Evolutionary conservation across 92 coral and sea anemone genomes (phyloP).

Genomic region (Pocillopora grandis): DNA sequence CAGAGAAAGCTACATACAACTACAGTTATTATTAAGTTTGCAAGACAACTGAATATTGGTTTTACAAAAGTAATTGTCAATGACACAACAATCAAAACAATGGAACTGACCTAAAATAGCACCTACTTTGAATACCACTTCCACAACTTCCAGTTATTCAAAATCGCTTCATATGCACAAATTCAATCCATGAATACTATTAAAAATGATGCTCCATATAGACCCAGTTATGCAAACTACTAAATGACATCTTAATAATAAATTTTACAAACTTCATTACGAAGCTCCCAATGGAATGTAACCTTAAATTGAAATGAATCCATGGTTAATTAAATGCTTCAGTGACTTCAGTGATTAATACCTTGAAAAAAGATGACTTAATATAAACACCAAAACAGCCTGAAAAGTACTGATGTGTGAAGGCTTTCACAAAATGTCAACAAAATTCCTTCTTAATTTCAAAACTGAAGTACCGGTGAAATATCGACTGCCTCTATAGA

Average conservation of each 20-base stretch:
- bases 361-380: not conserved
- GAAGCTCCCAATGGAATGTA: constrained; percentile 29
- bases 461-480: not conserved
- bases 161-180: not conserved
- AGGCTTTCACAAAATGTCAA: not conserved
- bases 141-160: not conserved
- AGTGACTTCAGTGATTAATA: not conserved
- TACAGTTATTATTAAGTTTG: not conserved
- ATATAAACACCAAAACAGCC: not conserved
- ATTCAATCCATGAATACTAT: too few relatives aligned
- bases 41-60: constrained; percentile 4
- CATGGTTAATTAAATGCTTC: constrained; percentile 14
- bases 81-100: constrained; percentile 12
- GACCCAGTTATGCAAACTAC: not conserved
- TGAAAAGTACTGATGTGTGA: not conserved
- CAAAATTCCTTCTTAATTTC: constrained; percentile 10
- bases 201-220: not conserved
- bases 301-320: not conserved
- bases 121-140: constrained; percentile 3
- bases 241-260: constrained; percentile 16
- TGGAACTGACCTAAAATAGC: constrained; percentile 28
- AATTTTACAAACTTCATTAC: constrained; percentile 27
- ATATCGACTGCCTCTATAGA: not conserved
- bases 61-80: not conserved
- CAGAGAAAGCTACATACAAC: not conserved